A percentile compares a stretch with the other conserved stretches of the same genome.
phyloP scores from a whole-genome alignment of 1,140 invertebrate species.

The Pogonomyrmex barbatus region DNA sequence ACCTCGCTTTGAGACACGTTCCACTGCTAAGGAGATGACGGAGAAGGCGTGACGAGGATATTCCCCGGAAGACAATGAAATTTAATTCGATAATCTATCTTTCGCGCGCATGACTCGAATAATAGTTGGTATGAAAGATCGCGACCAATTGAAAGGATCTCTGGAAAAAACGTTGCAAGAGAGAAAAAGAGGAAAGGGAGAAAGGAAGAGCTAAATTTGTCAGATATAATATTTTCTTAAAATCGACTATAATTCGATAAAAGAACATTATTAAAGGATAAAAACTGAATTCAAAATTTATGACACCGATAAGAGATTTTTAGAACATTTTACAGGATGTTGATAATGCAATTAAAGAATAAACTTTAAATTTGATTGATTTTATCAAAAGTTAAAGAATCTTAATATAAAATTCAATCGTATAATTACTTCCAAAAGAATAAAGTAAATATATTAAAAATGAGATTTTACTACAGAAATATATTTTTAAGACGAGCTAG shows the following conservation, averaged over 20 bases:
- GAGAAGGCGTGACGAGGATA: conserved; percentile 38
- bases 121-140: conserved; percentile 27
- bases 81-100: conserved; percentile 62
- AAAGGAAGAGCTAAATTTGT: not conserved
- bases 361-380: not conserved
- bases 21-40: conserved; percentile 34
- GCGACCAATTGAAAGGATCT: conserved; percentile 19
- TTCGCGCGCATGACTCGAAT: conserved; percentile 50
- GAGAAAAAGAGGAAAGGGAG: not conserved
- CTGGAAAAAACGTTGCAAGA: not conserved
- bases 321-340: not conserved
- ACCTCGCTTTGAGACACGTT: conserved; percentile 42
- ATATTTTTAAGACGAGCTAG: not conserved
- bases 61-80: conserved; percentile 44
- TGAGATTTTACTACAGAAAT: not conserved
- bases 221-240: not conserved
- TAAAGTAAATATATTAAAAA: conserved; percentile 6
- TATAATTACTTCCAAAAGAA: not conserved
- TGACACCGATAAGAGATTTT: not conserved
- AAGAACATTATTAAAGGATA: conserved; percentile 1
- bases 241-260: not conserved
- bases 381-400: not conserved
- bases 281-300: not conserved
- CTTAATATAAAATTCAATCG: not conserved
- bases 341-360: not conserved